Percentiles rank a stretch among this genome's conserved stretches.
These are phyloP conservation scores for Zapus hudsonius DNA, from an alignment of 2,113 vertebrate species.

Conservation along the genomic window DNA sequence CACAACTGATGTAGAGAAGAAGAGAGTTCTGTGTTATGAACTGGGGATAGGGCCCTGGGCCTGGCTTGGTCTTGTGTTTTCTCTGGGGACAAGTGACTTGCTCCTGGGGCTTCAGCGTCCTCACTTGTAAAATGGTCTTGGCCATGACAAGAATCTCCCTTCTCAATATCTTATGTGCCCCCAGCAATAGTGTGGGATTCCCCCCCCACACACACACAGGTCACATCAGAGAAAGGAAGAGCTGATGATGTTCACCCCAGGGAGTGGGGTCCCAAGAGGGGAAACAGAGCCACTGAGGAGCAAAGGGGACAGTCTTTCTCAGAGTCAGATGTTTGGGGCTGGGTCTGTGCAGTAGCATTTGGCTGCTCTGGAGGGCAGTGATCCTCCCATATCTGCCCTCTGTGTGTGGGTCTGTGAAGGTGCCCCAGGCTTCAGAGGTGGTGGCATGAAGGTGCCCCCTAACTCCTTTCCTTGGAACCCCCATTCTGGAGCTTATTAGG, in stretches of 20 bases:
- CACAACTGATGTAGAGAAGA: no score
- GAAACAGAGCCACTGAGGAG: fast-evolving
- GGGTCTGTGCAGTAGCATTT: neutral
- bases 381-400: neutral
- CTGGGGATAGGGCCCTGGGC: neutral
- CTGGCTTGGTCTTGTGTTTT: neutral
- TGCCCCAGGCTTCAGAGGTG: neutral
- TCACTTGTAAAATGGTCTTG: neutral
- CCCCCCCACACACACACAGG: no score
- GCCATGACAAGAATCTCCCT: neutral
- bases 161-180: neutral
- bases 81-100: neutral
- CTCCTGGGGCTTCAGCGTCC: neutral
- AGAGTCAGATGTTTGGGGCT: neutral
- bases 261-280: neutral
- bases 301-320: neutral
- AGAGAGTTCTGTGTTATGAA: neutral
- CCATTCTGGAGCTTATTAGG: fast-evolving
- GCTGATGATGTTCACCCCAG: no score
- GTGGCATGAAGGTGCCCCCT: neutral
- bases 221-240: neutral
- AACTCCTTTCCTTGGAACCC: neutral
- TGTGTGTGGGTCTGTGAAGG: neutral
- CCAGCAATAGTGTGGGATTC: neutral
- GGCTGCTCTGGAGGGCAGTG: fast-evolving